Percentiles rank a stretch among this genome's conserved stretches.
phyloP scores from a whole-genome alignment of 2,888 invertebrate genomes.

The Cryptophagus acutangulus region DNA sequence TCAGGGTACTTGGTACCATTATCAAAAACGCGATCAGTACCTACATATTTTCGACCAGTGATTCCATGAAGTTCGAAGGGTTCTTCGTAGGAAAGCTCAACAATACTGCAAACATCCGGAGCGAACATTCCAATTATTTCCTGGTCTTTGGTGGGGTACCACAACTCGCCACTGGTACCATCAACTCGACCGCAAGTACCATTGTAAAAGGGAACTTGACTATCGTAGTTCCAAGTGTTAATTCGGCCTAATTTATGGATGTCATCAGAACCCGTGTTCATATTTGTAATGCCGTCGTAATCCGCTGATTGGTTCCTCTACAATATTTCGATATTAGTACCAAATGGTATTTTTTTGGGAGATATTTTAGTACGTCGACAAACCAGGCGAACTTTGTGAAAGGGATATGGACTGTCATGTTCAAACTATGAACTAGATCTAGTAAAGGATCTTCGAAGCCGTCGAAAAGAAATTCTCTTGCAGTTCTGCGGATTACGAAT shows the following conservation, averaged over 20 bases:
- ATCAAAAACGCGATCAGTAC: constrained; percentile 64
- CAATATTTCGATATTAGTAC: constrained; percentile 30
- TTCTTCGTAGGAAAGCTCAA: constrained; percentile 43
- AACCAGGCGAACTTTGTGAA: constrained; percentile 83
- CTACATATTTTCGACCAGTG: constrained; percentile 53
- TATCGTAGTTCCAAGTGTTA: constrained; percentile 64
- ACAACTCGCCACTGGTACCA: constrained; percentile 76
- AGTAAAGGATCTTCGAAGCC: constrained; percentile 75
- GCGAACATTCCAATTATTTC: constrained; percentile 63
- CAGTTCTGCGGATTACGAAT: constrained; percentile 59
- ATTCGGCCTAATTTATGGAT: constrained; percentile 64
- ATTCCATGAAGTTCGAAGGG: constrained; percentile 48
- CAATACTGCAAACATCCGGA: constrained; percentile 64
- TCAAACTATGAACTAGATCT: constrained; percentile 51
- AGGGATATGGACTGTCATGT: constrained; percentile 57
- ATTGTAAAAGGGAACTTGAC: constrained; percentile 50
- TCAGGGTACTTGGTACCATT: constrained; percentile 60
- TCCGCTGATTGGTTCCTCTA: constrained; percentile 69
- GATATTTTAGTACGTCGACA: constrained; percentile 58
- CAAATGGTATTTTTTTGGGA: constrained; percentile 14
- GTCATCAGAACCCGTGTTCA: constrained; percentile 67
- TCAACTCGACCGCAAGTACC: constrained; percentile 62
- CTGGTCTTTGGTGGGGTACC: constrained; percentile 63
- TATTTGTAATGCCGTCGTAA: constrained; percentile 73
- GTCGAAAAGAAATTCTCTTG: constrained; percentile 67